These are phyloP conservation scores for Anastrepha ludens DNA, from an alignment of 1,140 invertebrate species.

Conservation along the genomic window DNA sequence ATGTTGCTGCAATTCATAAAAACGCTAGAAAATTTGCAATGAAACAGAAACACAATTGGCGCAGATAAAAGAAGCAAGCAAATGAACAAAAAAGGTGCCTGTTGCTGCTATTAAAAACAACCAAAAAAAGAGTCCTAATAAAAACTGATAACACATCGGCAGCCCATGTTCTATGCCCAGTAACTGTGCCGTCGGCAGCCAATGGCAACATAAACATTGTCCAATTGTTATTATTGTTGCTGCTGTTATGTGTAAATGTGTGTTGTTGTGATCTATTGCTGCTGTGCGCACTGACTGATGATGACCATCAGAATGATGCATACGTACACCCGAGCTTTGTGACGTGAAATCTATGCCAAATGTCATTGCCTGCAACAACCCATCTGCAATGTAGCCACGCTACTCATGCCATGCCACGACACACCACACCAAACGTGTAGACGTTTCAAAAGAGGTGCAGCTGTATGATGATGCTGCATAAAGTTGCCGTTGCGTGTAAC, in stretches of 20 bases:
- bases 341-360: slow-evolving; percentile 55
- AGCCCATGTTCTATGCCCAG: slow-evolving; percentile 27
- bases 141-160: slow-evolving; percentile 41
- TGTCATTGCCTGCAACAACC: slow-evolving; percentile 42
- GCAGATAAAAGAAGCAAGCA: not conserved
- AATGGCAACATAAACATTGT: slow-evolving; percentile 5
- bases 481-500: slow-evolving; percentile 34
- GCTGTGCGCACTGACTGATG: slow-evolving; percentile 50
- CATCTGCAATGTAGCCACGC: slow-evolving; percentile 17
- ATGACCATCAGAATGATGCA: slow-evolving; percentile 54
- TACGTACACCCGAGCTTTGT: slow-evolving; percentile 53
- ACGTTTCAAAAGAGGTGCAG: not conserved
- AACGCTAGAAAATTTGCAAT: slow-evolving; percentile 21
- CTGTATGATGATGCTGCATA: slow-evolving; percentile 6
- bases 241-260: not conserved
- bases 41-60: slow-evolving; percentile 21
- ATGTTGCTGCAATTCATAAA: not conserved
- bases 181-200: slow-evolving; percentile 2
- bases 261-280: slow-evolving; percentile 45
- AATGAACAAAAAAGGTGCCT: not conserved
- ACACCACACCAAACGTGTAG: not conserved
- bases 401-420: slow-evolving; percentile 32
- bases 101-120: not conserved
- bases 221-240: slow-evolving; percentile 22
- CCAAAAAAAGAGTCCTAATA: not conserved